These are phyloP conservation scores for Gulo gulo DNA, from an alignment of 2,113 vertebrate genomes.

Conservation along the genomic window DNA sequence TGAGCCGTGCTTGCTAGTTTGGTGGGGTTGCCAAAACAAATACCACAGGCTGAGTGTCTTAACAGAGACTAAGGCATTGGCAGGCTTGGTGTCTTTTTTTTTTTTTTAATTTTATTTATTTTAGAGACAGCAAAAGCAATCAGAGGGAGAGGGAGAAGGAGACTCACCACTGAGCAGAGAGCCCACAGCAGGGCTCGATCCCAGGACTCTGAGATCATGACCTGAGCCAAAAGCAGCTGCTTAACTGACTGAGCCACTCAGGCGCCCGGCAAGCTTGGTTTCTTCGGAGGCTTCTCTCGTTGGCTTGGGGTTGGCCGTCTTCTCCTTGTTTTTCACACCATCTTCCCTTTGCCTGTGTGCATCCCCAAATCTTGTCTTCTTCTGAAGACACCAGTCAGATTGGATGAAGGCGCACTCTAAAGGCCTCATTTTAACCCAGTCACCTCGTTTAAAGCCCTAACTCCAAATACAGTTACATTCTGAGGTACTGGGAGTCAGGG, in stretches of 20 bases:
- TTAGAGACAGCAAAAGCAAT: too few relatives aligned
- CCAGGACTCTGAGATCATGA: too few relatives aligned
- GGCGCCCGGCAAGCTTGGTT: neutral
- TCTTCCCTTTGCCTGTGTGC: neutral
- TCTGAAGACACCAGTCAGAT: neutral
- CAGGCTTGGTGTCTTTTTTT: neutral
- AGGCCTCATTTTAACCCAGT: neutral
- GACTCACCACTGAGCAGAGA: too few relatives aligned
- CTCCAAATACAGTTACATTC: neutral
- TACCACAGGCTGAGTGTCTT: neutral
- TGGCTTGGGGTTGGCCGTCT: accelerated
- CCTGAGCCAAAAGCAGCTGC: too few relatives aligned
- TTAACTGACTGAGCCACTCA: too few relatives aligned
- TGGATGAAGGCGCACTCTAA: neutral
- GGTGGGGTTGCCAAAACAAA: neutral
- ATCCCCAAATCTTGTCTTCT: neutral
- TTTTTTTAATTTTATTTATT: too few relatives aligned
- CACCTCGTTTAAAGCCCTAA: neutral
- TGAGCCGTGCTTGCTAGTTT: neutral
- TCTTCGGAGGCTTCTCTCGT: neutral
- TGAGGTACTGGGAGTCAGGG: neutral
- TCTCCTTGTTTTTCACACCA: accelerated
- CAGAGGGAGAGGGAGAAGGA: too few relatives aligned
- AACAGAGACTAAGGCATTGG: neutral
- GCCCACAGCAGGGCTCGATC: too few relatives aligned